These are phyloP conservation scores for Chrysopa pallens DNA, from an alignment of 1,140 invertebrate species.

Conservation along the genomic window DNA sequence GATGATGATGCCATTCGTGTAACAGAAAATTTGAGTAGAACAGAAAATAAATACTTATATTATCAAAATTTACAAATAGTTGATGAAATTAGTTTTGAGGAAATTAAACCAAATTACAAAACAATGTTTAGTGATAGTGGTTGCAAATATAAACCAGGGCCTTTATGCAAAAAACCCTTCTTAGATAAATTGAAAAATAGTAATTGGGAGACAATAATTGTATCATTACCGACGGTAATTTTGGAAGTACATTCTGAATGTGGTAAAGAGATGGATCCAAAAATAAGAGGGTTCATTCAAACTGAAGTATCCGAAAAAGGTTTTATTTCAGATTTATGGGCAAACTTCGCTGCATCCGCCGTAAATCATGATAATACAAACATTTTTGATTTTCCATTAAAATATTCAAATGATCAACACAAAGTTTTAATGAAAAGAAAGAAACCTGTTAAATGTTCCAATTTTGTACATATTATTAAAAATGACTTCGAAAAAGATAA, in stretches of 20 bases:
- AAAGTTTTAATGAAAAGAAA: slow-evolving; percentile 11
- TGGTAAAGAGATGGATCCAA: slow-evolving; percentile 14
- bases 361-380: slow-evolving; percentile 9
- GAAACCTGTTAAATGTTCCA: too few relatives aligned
- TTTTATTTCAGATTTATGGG: slow-evolving; percentile 13
- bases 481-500: too few relatives aligned
- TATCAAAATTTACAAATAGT: not conserved
- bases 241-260: slow-evolving; percentile 18
- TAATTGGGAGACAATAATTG: slow-evolving; percentile 13
- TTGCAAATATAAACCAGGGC: slow-evolving; percentile 18
- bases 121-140: slow-evolving; percentile 1
- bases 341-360: slow-evolving; percentile 20
- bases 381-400: slow-evolving; percentile 16
- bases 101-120: too few relatives aligned
- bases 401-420: slow-evolving; percentile 15
- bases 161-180: slow-evolving; percentile 18
- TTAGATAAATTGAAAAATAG: slow-evolving; percentile 8
- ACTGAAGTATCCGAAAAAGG: too few relatives aligned
- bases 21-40: not conserved
- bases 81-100: too few relatives aligned
- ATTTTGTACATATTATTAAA: too few relatives aligned
- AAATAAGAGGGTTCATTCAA: too few relatives aligned
- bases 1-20: not conserved
- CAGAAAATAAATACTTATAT: not conserved
- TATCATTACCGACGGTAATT: slow-evolving; percentile 16